Conservation (phyloP, 1,140 invertebrate genomes). For the Orchesella cincta region DNA sequence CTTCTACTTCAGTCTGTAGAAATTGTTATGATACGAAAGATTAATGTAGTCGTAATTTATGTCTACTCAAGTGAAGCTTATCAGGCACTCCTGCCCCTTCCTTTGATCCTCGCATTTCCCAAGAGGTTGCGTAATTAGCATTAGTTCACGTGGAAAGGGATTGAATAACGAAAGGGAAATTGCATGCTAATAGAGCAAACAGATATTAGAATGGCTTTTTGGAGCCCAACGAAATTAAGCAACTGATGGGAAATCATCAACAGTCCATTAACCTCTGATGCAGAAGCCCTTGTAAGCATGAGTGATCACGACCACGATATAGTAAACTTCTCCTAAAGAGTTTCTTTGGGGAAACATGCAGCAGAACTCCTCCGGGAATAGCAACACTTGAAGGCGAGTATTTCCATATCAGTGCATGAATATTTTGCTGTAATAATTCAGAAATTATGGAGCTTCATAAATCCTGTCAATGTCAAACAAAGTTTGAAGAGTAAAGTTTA, state of each 20-base stretch:
- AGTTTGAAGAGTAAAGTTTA: not conserved
- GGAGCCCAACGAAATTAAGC: slow-evolving; percentile 4
- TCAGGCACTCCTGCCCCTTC: too few species aligned
- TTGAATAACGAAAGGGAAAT: too few species aligned
- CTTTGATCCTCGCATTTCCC: too few species aligned
- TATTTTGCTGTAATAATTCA: not conserved
- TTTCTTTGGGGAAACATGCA: not conserved
- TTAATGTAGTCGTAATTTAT: too few species aligned
- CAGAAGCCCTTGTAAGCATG: not conserved
- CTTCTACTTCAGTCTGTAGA: too few species aligned
- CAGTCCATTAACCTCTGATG: not conserved
- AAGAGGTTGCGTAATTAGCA: too few species aligned
- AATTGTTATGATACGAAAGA: too few species aligned
- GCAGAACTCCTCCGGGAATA: not conserved
- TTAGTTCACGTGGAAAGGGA: too few species aligned
- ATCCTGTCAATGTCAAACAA: not conserved
- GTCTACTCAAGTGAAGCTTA: too few species aligned
- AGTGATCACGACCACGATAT: not conserved
- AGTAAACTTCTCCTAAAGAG: not conserved
- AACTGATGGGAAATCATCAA: not conserved
- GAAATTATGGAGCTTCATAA: not conserved
- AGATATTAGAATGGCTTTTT: not conserved
- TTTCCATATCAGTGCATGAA: not conserved
- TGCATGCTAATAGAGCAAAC: not conserved
- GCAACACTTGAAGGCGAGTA: not conserved